Evolutionary conservation across 2,888 invertebrate species (phyloP), one percentile per base, ranked within the genome.

Genomic region (Drosophila atroscutellata): DNA sequence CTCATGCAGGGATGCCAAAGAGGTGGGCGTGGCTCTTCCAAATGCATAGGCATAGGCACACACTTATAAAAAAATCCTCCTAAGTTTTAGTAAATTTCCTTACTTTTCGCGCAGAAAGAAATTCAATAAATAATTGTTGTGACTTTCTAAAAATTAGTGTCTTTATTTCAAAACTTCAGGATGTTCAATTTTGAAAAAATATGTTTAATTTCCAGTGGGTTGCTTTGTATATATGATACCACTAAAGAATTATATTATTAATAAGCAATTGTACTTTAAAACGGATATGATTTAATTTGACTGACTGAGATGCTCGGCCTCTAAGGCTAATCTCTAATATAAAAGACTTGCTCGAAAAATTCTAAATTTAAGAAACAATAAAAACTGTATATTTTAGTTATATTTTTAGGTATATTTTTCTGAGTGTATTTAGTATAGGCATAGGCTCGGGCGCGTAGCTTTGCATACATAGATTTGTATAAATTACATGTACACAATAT

Each of bases 1-100:
- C 87, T 89, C 85, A 74, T 89, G 86, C 81, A 58, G 65, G 51
- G 67, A 55, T 64, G 28, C 39, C 54, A 61, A 61, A 52, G 72
- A 47, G 60, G 20, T 34, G 67, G 78, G 60, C 69, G 65, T 62
- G 75, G 52, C 37, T 54, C 36, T 37, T 50, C 57, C 56, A 66
- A 72, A 54, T 57, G 72, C 79, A 86, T 83, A 86, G 83, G 83
- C 89, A 37, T 64, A n/a, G 28, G n/a, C 11, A 30, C 9, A 52
- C 34, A 24, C 45, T 15, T 24, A 4, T 24, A 45, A 45, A 24
- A 42, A 24, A 45, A 24, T 24, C 7, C 0, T 1, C 3, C 2
- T 0, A 45, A 20, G 3, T 8, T 8, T 18, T 18, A 37, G 8
- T 37, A 37, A 37, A 8, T 8, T 2, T 6, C 15, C 7, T 3